Conservation (phyloP, 1,140 invertebrate genomes). For the Holcopasites calliopsidis region DNA sequence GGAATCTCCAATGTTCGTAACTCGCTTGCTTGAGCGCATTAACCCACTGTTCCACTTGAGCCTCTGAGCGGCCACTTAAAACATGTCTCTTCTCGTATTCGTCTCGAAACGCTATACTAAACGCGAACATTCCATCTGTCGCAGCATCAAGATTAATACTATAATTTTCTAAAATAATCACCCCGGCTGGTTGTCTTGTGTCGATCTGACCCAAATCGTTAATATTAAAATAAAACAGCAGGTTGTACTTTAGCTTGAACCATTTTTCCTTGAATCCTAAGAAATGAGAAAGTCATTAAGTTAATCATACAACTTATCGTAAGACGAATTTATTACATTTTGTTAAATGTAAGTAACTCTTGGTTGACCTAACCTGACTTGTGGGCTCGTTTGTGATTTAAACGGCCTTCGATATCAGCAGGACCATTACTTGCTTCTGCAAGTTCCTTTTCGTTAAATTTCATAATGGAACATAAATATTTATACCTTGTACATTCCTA, state of each 20-base stretch:
- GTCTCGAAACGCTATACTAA: slow-evolving; percentile 84
- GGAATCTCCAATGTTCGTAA: slow-evolving; percentile 82
- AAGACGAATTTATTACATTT: neutral
- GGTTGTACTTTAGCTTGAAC: slow-evolving; percentile 86
- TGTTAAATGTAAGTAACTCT: neutral
- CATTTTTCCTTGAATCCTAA: slow-evolving; percentile 85
- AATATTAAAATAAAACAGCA: slow-evolving; percentile 87
- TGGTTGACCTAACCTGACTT: slow-evolving; percentile 77
- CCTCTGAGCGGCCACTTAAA: slow-evolving; percentile 83
- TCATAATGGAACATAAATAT: slow-evolving; percentile 77
- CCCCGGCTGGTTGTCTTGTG: slow-evolving; percentile 82
- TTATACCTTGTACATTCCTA: slow-evolving; percentile 6
- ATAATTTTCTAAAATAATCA: slow-evolving; percentile 86
- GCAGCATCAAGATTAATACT: slow-evolving; percentile 83
- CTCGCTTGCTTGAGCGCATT: slow-evolving; percentile 81
- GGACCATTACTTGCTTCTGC: slow-evolving; percentile 81
- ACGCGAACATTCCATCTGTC: slow-evolving; percentile 83
- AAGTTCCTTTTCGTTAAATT: slow-evolving; percentile 84
- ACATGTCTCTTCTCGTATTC: slow-evolving; percentile 84
- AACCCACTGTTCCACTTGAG: slow-evolving; percentile 83
- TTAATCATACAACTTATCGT: neutral
- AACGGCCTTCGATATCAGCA: slow-evolving; percentile 83
- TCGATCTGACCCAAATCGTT: slow-evolving; percentile 85
- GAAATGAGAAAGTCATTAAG: slow-evolving; percentile 50
- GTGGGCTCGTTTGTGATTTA: slow-evolving; percentile 83